Conservation (phyloP, 2,888 invertebrate species). For the Tetheella fluctuosa region DNA sequence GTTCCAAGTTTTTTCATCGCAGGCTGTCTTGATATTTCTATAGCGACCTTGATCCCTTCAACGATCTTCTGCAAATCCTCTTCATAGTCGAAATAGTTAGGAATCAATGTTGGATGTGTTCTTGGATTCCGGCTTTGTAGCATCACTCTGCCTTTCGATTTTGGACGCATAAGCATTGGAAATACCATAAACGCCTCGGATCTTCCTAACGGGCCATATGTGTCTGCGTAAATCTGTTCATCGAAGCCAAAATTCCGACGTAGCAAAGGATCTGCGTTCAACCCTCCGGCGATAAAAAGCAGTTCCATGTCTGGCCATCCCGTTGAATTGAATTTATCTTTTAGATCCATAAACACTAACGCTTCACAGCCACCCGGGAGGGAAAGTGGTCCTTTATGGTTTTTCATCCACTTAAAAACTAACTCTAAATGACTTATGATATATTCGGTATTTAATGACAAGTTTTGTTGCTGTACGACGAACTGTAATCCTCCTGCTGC, state of each 20-base stretch:
- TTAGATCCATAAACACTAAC: conserved; percentile 85
- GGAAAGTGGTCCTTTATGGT: conserved; percentile 83
- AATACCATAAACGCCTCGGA: conserved; percentile 82
- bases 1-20: conserved; percentile 85
- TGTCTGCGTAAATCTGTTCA: conserved; percentile 67
- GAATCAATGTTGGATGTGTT: conserved; percentile 89
- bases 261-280: conserved; percentile 75
- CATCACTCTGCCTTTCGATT: conserved; percentile 87
- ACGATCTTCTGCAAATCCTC: conserved; percentile 87
- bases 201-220: conserved; percentile 68
- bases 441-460: conserved; percentile 61
- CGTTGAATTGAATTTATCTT: conserved; percentile 79
- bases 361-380: conserved; percentile 88
- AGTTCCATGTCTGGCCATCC: conserved; percentile 87
- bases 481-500: conserved; percentile 86
- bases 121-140: conserved; percentile 89
- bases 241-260: conserved; percentile 82
- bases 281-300: conserved; percentile 83
- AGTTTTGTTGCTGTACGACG: conserved; percentile 69
- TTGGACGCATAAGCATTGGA: conserved; percentile 89
- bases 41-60: conserved; percentile 85
- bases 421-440: conserved; percentile 68
- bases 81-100: conserved; percentile 89
- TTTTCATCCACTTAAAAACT: conserved; percentile 81
- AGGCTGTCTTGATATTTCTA: conserved; percentile 84